Evolutionary conservation across 2,888 invertebrate genomes (phyloP).

Genomic region (Unio pictorum): DNA sequence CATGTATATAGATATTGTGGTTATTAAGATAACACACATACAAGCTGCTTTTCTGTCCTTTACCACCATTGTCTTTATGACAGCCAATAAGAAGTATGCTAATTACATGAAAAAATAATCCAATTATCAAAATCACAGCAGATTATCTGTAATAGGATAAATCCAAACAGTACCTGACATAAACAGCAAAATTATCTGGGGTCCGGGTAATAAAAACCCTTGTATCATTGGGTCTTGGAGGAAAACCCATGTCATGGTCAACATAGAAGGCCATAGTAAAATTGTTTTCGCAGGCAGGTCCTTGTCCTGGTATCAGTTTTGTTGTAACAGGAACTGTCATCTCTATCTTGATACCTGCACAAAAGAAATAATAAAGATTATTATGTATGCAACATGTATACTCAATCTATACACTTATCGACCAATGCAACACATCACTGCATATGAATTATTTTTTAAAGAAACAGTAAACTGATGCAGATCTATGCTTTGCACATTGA

Average conservation of each 20-base stretch:
- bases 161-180: slow-evolving; percentile 41
- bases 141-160: too few species aligned
- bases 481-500: too few species aligned
- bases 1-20: too few species aligned
- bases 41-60: too few species aligned
- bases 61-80: too few species aligned
- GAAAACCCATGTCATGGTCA: slow-evolving; percentile 20
- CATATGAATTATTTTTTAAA: background rate
- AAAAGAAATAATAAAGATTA: background rate
- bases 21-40: too few species aligned
- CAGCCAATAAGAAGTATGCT: too few species aligned
- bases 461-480: too few species aligned
- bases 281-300: slow-evolving; percentile 57
- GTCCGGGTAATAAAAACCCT: slow-evolving; percentile 33
- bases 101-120: too few species aligned
- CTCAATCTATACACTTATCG: background rate
- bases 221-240: slow-evolving; percentile 42
- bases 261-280: slow-evolving; percentile 60
- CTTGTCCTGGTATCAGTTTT: slow-evolving; percentile 47
- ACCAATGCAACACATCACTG: background rate
- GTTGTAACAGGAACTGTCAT: slow-evolving; percentile 60
- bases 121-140: too few species aligned
- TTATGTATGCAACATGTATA: background rate
- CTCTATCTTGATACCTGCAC: slow-evolving; percentile 47
- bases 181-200: slow-evolving; percentile 29